Evolutionary conservation across 2,797 vertebrate species (phyloP).

Genomic region (Eidolon dupreanum): DNA sequence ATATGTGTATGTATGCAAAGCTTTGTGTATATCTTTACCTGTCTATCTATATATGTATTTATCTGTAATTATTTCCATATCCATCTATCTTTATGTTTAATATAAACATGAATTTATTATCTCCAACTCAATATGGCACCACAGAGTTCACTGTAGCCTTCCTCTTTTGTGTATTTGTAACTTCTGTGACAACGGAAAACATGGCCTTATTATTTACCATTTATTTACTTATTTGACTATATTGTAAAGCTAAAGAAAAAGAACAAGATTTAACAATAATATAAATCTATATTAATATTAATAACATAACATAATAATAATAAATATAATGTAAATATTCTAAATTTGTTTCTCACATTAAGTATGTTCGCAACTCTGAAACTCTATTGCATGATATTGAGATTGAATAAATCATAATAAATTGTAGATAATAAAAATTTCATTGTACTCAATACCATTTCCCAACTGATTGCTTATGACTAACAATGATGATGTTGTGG

Average conservation of each 20-base stretch:
- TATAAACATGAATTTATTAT: background rate
- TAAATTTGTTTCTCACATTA: background rate
- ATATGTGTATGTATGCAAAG: no score
- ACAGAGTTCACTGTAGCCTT: background rate
- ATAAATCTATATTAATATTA: background rate
- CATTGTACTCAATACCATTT: no score
- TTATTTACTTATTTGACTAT: background rate
- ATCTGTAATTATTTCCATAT: background rate
- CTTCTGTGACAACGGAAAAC: background rate
- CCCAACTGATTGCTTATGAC: no score
- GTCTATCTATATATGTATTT: no score
- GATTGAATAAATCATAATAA: background rate
- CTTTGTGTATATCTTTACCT: no score
- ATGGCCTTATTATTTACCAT: background rate
- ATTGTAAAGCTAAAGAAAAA: background rate
- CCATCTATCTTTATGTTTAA: background rate
- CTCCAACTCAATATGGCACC: background rate
- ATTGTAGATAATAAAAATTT: background rate
- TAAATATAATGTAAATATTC: background rate
- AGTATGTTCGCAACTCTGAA: background rate
- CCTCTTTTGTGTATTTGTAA: background rate
- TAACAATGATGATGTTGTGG: rapidly evolving
- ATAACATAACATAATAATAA: background rate
- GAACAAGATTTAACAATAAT: background rate
- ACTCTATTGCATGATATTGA: background rate